phyloP scores from a whole-genome alignment of 2,113 vertebrate species.

The Trichomycterus rosablanca region DNA sequence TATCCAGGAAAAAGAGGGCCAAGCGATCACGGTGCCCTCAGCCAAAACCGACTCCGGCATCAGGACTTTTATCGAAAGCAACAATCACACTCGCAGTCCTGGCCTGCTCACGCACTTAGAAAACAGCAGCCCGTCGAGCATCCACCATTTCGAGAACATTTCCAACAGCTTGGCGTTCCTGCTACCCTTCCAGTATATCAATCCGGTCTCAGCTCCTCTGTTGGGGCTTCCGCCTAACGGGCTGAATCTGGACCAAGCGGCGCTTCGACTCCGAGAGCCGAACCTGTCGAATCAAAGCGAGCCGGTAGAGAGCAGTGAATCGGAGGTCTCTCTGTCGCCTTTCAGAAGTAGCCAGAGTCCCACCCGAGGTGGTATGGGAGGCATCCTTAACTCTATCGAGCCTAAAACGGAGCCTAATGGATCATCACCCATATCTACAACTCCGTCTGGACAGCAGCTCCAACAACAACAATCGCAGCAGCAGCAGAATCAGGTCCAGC shows the following conservation, averaged over 20 bases:
- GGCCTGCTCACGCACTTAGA: slow-evolving; percentile 92
- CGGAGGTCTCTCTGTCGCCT: slow-evolving; percentile 90
- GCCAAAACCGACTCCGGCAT: slow-evolving; percentile 98
- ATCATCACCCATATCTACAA: slow-evolving; percentile 74
- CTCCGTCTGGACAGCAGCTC: slow-evolving; percentile 62
- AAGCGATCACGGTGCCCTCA: slow-evolving; percentile 93
- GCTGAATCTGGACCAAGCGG: slow-evolving; percentile 85
- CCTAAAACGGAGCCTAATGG: slow-evolving; percentile 91
- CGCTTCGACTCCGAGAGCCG: slow-evolving; percentile 85
- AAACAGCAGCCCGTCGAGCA: slow-evolving; percentile 95
- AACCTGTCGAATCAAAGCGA: slow-evolving; percentile 87
- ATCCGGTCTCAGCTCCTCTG: slow-evolving; percentile 92
- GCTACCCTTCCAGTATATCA: slow-evolving; percentile 97
- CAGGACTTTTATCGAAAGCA: slow-evolving; percentile 98
- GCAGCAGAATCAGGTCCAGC: slow-evolving; percentile 54
- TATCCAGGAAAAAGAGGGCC: slow-evolving; percentile 99
- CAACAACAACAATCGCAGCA: slow-evolving; percentile 62
- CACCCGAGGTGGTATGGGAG: slow-evolving; percentile 80
- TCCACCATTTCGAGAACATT: slow-evolving; percentile 99
- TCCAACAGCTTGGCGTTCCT: slow-evolving; percentile 96
- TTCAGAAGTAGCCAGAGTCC: slow-evolving; percentile 85
- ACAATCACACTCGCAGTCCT: slow-evolving; percentile 94
- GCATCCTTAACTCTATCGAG: slow-evolving; percentile 85
- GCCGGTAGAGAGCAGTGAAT: slow-evolving; percentile 93
- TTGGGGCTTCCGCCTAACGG: slow-evolving; percentile 93